phyloP scores from a whole-genome alignment of 2,113 vertebrate species.

The Zeus faber region DNA sequence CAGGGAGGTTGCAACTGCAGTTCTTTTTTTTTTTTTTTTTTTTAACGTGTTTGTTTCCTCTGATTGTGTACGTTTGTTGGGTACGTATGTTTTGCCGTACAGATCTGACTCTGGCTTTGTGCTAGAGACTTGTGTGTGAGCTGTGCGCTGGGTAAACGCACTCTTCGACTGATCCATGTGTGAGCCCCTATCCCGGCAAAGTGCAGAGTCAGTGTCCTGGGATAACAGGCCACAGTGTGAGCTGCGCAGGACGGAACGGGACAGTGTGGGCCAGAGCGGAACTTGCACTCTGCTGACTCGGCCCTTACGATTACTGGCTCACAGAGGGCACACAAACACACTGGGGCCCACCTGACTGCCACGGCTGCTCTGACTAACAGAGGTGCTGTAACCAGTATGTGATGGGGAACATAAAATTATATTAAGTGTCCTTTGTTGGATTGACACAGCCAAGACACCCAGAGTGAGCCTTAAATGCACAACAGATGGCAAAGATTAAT shows the following conservation, averaged over 20 bases:
- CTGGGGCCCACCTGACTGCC: constrained; percentile 13
- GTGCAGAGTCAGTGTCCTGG: constrained; percentile 64
- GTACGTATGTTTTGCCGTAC: too few relatives aligned
- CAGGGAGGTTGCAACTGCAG: constrained; percentile 15
- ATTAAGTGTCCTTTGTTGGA: too few relatives aligned
- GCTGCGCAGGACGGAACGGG: constrained; percentile 37
- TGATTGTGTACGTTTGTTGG: too few relatives aligned
- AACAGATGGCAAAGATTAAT: too few relatives aligned
- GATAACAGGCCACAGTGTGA: constrained; percentile 38
- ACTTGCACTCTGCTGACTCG: constrained; percentile 62
- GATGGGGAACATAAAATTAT: too few relatives aligned
- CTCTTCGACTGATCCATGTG: too few relatives aligned
- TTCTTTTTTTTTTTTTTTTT: constrained; percentile 23
- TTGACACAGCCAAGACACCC: too few relatives aligned
- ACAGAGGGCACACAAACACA: constrained; percentile 31
- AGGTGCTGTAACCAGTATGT: neutral
- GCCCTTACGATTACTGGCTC: constrained; percentile 47
- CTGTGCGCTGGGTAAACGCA: neutral
- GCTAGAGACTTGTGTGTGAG: too few relatives aligned
- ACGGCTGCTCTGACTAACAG: constrained; percentile 7
- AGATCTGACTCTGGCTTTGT: too few relatives aligned
- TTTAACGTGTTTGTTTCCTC: too few relatives aligned
- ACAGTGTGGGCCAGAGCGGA: constrained; percentile 37
- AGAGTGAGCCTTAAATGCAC: too few relatives aligned
- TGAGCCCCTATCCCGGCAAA: constrained; percentile 26